Conservation (phyloP, 2,888 invertebrate genomes). For the Prenolepis imparis region DNA sequence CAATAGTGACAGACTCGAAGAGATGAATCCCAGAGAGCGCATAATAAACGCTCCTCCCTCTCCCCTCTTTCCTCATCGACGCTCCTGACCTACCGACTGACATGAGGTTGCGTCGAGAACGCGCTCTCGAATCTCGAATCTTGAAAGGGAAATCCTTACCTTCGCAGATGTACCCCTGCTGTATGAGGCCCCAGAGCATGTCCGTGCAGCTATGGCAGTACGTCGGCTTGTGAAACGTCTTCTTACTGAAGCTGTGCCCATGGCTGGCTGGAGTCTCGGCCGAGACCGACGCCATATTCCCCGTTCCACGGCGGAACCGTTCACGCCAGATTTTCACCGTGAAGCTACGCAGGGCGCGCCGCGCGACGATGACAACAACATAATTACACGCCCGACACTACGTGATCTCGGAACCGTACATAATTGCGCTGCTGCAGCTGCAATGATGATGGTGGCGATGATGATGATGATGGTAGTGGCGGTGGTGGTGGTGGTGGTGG, state of each 20-base stretch:
- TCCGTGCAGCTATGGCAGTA: slow-evolving; percentile 99
- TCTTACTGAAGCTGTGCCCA: slow-evolving; percentile 99
- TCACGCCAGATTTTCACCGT: slow-evolving; percentile 89
- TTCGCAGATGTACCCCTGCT: slow-evolving; percentile 99
- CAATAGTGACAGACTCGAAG: neutral
- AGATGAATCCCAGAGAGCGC: neutral
- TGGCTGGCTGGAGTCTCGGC: slow-evolving; percentile 88
- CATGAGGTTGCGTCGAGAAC: no score
- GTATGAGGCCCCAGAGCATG: slow-evolving; percentile 99
- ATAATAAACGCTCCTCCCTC: neutral
- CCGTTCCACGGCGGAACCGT: slow-evolving; percentile 88
- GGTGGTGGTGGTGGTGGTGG: neutral
- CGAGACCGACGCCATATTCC: slow-evolving; percentile 88
- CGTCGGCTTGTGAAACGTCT: slow-evolving; percentile 99
- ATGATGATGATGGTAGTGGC: neutral
- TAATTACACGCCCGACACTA: slow-evolving; percentile 86
- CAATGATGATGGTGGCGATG: slow-evolving; percentile 29
- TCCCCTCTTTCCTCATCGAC: no score
- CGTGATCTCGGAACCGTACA: slow-evolving; percentile 88
- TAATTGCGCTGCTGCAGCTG: slow-evolving; percentile 87
- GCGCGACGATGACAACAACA: slow-evolving; percentile 75
- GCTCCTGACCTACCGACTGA: no score
- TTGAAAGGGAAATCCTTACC: slow-evolving; percentile 88
- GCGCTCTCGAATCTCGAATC: no score
- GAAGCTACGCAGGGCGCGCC: slow-evolving; percentile 87